These are phyloP conservation scores for Rhodeus uyekii DNA, from an alignment of 2,797 vertebrate genomes.

Conservation along the genomic window DNA sequence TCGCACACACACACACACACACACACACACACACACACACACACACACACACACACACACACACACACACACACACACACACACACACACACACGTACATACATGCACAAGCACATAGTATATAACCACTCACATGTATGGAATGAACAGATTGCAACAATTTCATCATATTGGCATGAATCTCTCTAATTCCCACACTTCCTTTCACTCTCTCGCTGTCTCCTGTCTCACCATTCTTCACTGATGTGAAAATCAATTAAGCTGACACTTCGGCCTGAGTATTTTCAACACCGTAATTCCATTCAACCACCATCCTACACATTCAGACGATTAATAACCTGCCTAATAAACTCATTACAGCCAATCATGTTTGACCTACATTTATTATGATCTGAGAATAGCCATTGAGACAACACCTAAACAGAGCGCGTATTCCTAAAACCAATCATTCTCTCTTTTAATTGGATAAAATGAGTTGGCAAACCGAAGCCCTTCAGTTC, in stretches of 20 bases:
- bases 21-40: too few relatives aligned
- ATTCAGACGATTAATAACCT: conserved; percentile 43
- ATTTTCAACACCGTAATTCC: conserved; percentile 28
- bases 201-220: not conserved
- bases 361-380: conserved; percentile 41
- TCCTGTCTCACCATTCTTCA: conserved; percentile 17
- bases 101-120: too few relatives aligned
- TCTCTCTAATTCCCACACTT: conserved; percentile 28
- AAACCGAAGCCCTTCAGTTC: not conserved
- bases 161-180: conserved; percentile 34
- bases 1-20: too few relatives aligned
- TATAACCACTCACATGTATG: not conserved
- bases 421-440: not conserved
- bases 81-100: too few relatives aligned
- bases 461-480: conserved; percentile 14
- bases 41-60: too few relatives aligned
- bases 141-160: conserved; percentile 14
- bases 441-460: conserved; percentile 7
- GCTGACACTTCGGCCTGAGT: conserved; percentile 21
- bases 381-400: conserved; percentile 39
- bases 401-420: conserved; percentile 11
- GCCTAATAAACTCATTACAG: conserved; percentile 30
- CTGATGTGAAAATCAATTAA: conserved; percentile 44
- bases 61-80: not conserved
- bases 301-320: conserved; percentile 30